phyloP scores from a whole-genome alignment of 2,113 vertebrate genomes.

The Chauna torquata region DNA sequence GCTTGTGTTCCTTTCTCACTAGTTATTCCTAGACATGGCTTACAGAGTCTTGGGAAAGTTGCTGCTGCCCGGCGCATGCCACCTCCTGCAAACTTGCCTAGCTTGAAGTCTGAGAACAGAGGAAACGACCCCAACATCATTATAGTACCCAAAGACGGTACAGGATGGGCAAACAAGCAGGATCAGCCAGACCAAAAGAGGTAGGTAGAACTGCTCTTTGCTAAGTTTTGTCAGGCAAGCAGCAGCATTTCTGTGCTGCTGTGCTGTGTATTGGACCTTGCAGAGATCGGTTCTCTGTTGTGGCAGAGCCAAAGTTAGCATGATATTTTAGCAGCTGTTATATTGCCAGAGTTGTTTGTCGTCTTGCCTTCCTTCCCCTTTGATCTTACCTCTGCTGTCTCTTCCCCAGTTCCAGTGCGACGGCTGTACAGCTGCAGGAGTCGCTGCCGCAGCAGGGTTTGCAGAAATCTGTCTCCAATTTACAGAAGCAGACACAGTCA shows the following conservation, averaged over 20 bases:
- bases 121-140: slow-evolving; percentile 99
- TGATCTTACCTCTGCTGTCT: not conserved
- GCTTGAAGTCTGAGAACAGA: slow-evolving; percentile 99
- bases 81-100: slow-evolving; percentile 98
- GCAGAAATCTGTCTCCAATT: slow-evolving; percentile 99
- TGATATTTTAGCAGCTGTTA: not conserved
- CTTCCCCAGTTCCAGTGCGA: slow-evolving; percentile 90
- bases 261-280: not conserved
- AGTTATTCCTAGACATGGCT: slow-evolving; percentile 99
- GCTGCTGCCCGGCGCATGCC: slow-evolving; percentile 99
- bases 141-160: slow-evolving; percentile 99
- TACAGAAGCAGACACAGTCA: slow-evolving; percentile 93
- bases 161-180: slow-evolving; percentile 99
- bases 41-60: slow-evolving; percentile 99
- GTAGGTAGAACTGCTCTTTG: slow-evolving; percentile 58
- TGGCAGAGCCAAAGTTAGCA: not conserved
- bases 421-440: slow-evolving; percentile 95
- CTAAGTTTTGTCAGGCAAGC: not conserved
- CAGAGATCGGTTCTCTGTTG: not conserved
- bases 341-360: not conserved
- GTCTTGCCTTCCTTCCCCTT: not conserved
- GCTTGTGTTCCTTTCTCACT: not conserved
- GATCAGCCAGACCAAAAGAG: slow-evolving; percentile 99
- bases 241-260: not conserved
- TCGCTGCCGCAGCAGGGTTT: slow-evolving; percentile 97